Base-by-base conservation (phyloP, 2,888 invertebrate species). In the Polia nebulosa region DNA sequence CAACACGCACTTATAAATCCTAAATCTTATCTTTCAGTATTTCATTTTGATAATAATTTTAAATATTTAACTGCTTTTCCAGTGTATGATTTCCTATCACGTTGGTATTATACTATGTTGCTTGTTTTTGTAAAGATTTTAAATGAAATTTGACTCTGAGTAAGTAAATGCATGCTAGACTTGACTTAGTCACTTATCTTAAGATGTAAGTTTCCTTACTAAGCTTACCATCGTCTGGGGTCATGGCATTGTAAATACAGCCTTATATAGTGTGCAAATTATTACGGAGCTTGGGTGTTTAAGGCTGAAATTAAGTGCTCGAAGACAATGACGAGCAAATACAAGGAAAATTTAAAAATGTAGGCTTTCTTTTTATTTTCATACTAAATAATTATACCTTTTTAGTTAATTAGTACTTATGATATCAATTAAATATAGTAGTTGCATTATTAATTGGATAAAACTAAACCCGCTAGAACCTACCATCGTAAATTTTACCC, bases 171-270 rank as follows among this genome's bases (percentile, higher is more conserved):
- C 45, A 32, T 9, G 55, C 29, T 58, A 58, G 17, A 13, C 32
- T 3, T 49, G 22, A 49, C n/a, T 49, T 69, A n/a, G n/a, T 41
- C 8, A n/a, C 17, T 20, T 41, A 61, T 27, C 25, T 20, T 20
- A 58, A 39, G 32, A 32, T 20, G 15, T 39, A 9, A 45, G 27
- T 20, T n/a, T n/a, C n/a, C n/a, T n/a, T n/a, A 45, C 17, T 36
- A 56, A 57, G 70, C 34, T 47, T 41, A n/a, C n/a, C 25, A 32
- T 34, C 39, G 20, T 68, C 27, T 27, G 11, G 25, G n/a, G n/a
- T 69, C 47, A 20, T 5, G 20, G 25, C 17, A 27, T 27, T 34
- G 20, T 41, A n/a, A 59, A 69, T 41, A 69, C 27, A 27, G 11
- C 22, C 13, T 17, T 39, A 29, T 13, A 13, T 22, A 17, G 29